These are phyloP conservation scores for Amiota mariae DNA, from an alignment of 2,888 invertebrate species.

Conservation along the genomic window DNA sequence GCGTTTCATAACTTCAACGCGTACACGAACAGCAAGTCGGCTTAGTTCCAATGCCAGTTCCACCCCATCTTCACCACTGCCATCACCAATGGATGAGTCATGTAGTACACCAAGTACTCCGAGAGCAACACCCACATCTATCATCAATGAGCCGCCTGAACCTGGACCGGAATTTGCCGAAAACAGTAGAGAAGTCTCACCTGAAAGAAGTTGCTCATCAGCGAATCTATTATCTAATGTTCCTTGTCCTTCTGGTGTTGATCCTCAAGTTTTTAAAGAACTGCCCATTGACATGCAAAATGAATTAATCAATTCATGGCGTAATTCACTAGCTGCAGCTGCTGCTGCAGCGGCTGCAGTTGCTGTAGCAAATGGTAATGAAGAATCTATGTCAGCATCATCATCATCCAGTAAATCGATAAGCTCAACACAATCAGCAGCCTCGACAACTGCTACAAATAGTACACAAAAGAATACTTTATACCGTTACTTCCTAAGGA, in stretches of 20 bases:
- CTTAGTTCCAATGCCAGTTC: conserved; percentile 59
- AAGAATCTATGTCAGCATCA: conserved; percentile 15
- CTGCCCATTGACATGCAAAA: conserved; percentile 83
- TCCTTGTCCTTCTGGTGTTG: conserved; percentile 80
- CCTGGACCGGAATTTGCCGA: background rate
- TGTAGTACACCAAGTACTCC: conserved; percentile 55
- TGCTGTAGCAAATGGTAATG: conserved; percentile 48
- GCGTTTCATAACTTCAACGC: conserved; percentile 50
- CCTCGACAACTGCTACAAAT: conserved; percentile 67
- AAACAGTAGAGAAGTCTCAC: background rate
- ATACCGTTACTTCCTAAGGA: conserved; percentile 81
- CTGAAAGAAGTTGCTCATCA: background rate
- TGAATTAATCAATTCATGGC: conserved; percentile 82
- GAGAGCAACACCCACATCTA: conserved; percentile 39
- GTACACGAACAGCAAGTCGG: conserved; percentile 53
- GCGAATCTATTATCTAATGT: conserved; percentile 63
- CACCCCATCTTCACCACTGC: conserved; percentile 61
- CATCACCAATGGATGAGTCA: conserved; percentile 66
- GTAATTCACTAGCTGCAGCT: conserved; percentile 67
- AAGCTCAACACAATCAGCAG: background rate
- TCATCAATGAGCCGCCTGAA: conserved; percentile 14
- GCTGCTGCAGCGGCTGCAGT: conserved; percentile 67
- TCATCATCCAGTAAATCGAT: conserved; percentile 11
- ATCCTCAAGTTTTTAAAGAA: conserved; percentile 81
- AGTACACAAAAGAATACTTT: conserved; percentile 76